A percentile compares a stretch with the other conserved stretches of the same genome.
phyloP scores from a whole-genome alignment of 1,140 invertebrate genomes.

The Hypsibius dujardini region DNA sequence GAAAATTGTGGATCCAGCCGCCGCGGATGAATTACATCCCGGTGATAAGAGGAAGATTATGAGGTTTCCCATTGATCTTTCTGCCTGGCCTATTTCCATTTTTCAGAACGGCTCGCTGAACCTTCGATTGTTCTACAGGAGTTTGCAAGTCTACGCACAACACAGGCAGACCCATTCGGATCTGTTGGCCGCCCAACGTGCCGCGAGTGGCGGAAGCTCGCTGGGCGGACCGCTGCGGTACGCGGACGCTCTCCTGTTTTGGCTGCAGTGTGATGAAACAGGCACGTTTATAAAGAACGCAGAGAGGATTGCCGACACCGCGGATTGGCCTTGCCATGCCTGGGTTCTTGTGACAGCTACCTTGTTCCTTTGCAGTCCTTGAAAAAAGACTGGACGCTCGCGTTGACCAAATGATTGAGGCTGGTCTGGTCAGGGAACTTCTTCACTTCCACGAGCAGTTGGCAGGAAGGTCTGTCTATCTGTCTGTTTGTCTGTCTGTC shows the following conservation, averaged over 20 bases:
- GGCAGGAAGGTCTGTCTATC: too few species aligned
- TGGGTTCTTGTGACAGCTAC: too few species aligned
- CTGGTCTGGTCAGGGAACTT: constrained; percentile 61
- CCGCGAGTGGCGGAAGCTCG: constrained; percentile 41
- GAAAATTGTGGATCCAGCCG: constrained; percentile 51
- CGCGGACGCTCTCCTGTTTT: constrained; percentile 50
- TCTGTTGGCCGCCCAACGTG: constrained; percentile 52
- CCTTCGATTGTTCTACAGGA: constrained; percentile 34
- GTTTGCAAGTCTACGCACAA: constrained; percentile 50
- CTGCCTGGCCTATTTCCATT: neutral
- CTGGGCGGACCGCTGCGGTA: constrained; percentile 56
- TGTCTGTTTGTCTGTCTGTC: too few species aligned
- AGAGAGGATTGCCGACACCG: constrained; percentile 18
- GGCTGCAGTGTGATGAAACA: constrained; percentile 61
- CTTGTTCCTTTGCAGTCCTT: constrained; percentile 46
- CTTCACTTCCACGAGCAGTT: constrained; percentile 51
- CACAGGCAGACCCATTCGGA: constrained; percentile 49
- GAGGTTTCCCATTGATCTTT: constrained; percentile 34
- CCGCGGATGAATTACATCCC: constrained; percentile 61
- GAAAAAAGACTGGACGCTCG: constrained; percentile 55
- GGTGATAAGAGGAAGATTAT: constrained; percentile 66
- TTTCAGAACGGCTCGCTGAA: constrained; percentile 17
- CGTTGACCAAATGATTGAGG: constrained; percentile 69
- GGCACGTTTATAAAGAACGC: constrained; percentile 25
- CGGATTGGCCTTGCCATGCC: constrained; percentile 21